Evolutionary conservation across 2,113 vertebrate genomes (phyloP).

Genomic region (Passer montanus): DNA sequence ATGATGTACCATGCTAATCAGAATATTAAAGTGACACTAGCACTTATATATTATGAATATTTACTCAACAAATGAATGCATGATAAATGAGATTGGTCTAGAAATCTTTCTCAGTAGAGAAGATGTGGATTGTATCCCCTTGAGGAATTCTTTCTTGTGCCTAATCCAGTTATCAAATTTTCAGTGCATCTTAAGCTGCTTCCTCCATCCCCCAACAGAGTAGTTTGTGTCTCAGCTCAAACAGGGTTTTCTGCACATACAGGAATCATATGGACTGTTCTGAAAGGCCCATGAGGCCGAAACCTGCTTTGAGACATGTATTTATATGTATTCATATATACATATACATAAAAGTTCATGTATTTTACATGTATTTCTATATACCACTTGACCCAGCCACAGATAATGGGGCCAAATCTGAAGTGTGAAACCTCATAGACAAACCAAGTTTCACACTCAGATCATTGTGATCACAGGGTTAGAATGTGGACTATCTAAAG

Average conservation of each 20-base stretch:
- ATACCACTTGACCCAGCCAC: not conserved
- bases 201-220: not conserved
- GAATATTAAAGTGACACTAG: conserved; percentile 55
- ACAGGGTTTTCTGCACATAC: not conserved
- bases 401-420: not conserved
- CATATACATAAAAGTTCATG: no score
- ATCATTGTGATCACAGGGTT: not conserved
- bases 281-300: not conserved
- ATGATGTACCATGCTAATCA: conserved; percentile 30
- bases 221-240: not conserved
- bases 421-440: not conserved
- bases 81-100: conserved; percentile 10
- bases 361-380: fast-evolving
- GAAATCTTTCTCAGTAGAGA: not conserved
- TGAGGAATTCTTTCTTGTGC: not conserved
- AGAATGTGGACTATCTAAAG: not conserved
- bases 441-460: not conserved
- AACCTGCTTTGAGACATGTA: not conserved
- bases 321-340: not conserved
- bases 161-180: not conserved
- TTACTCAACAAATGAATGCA: conserved; percentile 57
- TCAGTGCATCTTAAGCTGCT: not conserved
- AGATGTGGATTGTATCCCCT: not conserved
- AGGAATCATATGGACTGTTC: fast-evolving
- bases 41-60: conserved; percentile 58